A percentile compares a stretch with the other conserved stretches of the same genome.
These are phyloP conservation scores for Leguminivora glycinivorella DNA, from an alignment of 1,140 invertebrate genomes.

Conservation along the genomic window DNA sequence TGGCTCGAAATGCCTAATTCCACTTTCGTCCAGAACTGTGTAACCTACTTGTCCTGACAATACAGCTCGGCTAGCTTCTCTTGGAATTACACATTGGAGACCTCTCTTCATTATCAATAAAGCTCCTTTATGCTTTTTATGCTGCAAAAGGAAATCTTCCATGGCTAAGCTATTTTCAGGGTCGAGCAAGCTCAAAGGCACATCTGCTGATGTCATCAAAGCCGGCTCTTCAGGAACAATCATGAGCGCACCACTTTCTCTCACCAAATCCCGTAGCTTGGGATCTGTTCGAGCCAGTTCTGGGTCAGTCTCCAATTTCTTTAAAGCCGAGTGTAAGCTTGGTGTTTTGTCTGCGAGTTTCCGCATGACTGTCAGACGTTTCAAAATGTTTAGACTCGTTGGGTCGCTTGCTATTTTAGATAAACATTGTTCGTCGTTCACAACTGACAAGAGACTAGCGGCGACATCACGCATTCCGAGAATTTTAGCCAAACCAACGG, in stretches of 20 bases:
- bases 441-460: conserved; percentile 79
- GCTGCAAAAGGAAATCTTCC: conserved; percentile 85
- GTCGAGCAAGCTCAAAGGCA: conserved; percentile 83
- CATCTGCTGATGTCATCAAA: conserved; percentile 82
- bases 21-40: conserved; percentile 87
- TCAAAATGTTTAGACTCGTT: conserved; percentile 84
- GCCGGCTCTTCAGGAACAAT: conserved; percentile 82
- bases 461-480: conserved; percentile 84
- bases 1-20: conserved; percentile 88
- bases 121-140: conserved; percentile 80
- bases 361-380: conserved; percentile 85
- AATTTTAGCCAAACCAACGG: conserved; percentile 84
- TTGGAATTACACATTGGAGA: conserved; percentile 87
- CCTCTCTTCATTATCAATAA: conserved; percentile 88
- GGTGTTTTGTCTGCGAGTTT: conserved; percentile 85
- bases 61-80: conserved; percentile 85
- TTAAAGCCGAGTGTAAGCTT: conserved; percentile 80
- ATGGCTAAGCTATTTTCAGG: conserved; percentile 85
- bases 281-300: conserved; percentile 84
- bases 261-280: conserved; percentile 83
- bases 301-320: conserved; percentile 82
- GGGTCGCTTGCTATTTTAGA: conserved; percentile 80
- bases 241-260: conserved; percentile 86
- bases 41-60: conserved; percentile 87
- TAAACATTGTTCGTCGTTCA: conserved; percentile 81